phyloP scores from a whole-genome alignment of 1,140 invertebrate genomes.

The Orius insidiosus region DNA sequence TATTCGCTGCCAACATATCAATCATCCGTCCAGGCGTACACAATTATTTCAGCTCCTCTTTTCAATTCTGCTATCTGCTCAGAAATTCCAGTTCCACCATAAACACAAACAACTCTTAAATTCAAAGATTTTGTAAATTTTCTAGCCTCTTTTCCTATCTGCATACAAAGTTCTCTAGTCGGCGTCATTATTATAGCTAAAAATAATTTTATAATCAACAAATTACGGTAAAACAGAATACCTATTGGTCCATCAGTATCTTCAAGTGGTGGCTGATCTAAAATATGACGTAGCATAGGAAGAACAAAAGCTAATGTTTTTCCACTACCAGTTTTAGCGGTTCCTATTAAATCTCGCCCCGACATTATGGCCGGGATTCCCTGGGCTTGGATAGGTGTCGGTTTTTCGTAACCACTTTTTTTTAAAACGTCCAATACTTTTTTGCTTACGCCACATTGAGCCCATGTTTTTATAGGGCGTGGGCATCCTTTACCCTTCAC shows the following conservation, averaged over 20 bases:
- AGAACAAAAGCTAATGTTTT: slow-evolving; percentile 97
- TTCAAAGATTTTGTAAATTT: slow-evolving; percentile 84
- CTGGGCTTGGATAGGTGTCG: slow-evolving; percentile 96
- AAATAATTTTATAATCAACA: slow-evolving; percentile 6
- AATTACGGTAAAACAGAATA: slow-evolving; percentile 23
- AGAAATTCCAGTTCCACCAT: slow-evolving; percentile 93
- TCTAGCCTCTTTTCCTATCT: slow-evolving; percentile 93
- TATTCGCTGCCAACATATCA: slow-evolving; percentile 97
- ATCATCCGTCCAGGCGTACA: slow-evolving; percentile 99
- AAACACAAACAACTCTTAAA: slow-evolving; percentile 86
- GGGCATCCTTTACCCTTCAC: slow-evolving; percentile 80
- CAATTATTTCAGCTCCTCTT: slow-evolving; percentile 93
- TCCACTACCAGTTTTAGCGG: slow-evolving; percentile 97
- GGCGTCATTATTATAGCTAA: slow-evolving; percentile 89
- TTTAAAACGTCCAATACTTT: slow-evolving; percentile 91
- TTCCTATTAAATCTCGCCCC: slow-evolving; percentile 89
- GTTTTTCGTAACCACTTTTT: slow-evolving; percentile 86
- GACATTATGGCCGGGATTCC: slow-evolving; percentile 99
- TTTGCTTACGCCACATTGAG: slow-evolving; percentile 93
- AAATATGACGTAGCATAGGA: slow-evolving; percentile 95
- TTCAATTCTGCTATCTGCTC: slow-evolving; percentile 98
- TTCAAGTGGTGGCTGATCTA: slow-evolving; percentile 83
- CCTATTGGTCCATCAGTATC: slow-evolving; percentile 92
- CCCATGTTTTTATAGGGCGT: slow-evolving; percentile 92
- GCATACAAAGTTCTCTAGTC: slow-evolving; percentile 95